These are phyloP conservation scores for Coelinius sp. DNA, from an alignment of 2,888 invertebrate species.

Conservation along the genomic window DNA sequence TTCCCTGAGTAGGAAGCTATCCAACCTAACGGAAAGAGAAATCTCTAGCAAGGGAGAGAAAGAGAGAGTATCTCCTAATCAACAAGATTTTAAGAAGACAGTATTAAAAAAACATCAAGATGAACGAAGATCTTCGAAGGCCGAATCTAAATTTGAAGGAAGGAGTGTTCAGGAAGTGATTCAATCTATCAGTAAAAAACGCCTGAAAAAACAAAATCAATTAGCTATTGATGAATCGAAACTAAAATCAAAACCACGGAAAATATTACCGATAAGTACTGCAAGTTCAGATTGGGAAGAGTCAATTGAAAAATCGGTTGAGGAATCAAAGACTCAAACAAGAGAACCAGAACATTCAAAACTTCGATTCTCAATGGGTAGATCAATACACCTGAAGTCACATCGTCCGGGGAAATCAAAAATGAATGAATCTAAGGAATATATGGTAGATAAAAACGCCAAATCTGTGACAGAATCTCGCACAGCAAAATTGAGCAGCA, in stretches of 20 bases:
- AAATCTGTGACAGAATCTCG: background rate
- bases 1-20: constrained; percentile 59
- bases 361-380: constrained; percentile 18
- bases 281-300: constrained; percentile 62
- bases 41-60: constrained; percentile 40
- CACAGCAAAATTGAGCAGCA: constrained; percentile 12
- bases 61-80: constrained; percentile 41
- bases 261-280: constrained; percentile 53
- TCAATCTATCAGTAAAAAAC: constrained; percentile 38
- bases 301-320: constrained; percentile 47
- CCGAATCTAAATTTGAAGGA: constrained; percentile 29
- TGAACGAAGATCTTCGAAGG: constrained; percentile 38
- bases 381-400: constrained; percentile 41
- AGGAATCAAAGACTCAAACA: constrained; percentile 39
- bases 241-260: constrained; percentile 54
- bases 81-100: constrained; percentile 42
- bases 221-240: constrained; percentile 34
- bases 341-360: constrained; percentile 42
- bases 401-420: constrained; percentile 49
- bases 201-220: constrained; percentile 40
- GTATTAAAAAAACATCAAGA: constrained; percentile 27
- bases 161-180: constrained; percentile 33
- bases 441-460: background rate
- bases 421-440: constrained; percentile 43
- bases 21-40: constrained; percentile 59